Evolutionary conservation across 2,113 vertebrate genomes (phyloP), one percentile per base, ranked within the genome.

Genomic region (Speoplatyrhinus poulsoni): DNA sequence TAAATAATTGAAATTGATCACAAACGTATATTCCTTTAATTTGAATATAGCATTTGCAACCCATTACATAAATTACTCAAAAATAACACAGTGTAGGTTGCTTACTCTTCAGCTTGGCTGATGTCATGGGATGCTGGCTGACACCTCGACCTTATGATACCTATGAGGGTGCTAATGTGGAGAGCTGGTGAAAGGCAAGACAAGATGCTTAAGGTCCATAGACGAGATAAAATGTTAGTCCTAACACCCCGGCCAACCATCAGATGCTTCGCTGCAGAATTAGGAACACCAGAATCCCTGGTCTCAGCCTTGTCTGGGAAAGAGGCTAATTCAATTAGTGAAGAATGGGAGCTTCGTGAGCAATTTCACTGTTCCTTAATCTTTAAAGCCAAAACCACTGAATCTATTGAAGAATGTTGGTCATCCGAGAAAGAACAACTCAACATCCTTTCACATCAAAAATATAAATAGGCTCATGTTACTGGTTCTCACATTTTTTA

Each of bases 301-400:
- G 66, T 82, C 75, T 62, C 68, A 71, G 77, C 53, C 76, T 78
- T 32, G 17, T 80, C 84, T 90, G 84, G 87, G 87, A 87, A 79
- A 69, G 33, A 76, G 80, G 82, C 79, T 92, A 91, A 93, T 93
- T 93, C 77, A 92, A 92, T 93, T 93, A 93, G 81, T 58, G 71
- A 66, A 66, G 85, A 85, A 87, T 87, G 85, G 86, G 83, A 82
- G 81, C 87, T 82, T 78, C 56, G 72, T 82, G 74, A 79, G 85
- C 85, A 78, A 88, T 87, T 90, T 89, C 86, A 89, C 84, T 89
- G 19, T 84, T 62, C 74, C 50, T 41, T 65, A 74, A 73, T 86
- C 77, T 83, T 89, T 86, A 80, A 88, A 92, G 84, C 88, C 82
- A 82, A 90, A 86, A 88, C 86, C 78, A 77, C 48, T 73, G 79